Base-by-base conservation (phyloP, 2,797 vertebrate species). In the Sitta carolinensis region DNA sequence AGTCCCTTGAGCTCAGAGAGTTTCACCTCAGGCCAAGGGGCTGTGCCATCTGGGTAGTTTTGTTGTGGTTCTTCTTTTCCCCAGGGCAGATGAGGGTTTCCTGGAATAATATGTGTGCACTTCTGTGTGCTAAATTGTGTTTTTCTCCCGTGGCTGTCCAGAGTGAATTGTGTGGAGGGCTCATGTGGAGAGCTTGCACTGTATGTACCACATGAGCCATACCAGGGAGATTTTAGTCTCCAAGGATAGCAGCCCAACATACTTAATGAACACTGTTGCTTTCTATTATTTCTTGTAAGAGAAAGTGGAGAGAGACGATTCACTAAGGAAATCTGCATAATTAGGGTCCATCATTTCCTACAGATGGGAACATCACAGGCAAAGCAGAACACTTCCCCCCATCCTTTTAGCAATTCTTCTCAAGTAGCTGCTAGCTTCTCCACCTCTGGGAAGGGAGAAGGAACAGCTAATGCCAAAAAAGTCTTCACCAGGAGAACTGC, bases 311-410 rank as follows among this genome's bases (percentile, higher is more conserved):
- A 91, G 77, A 93, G 84, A 93, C 77, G 58, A 95, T 93, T 92
- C 94, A 94, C 91, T 88, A 89, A 84, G 82, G 91, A 92, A 95
- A 96, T 92, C 93, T 95, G 50, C 94, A 94, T 95, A 97, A 96
- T 96, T 95, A 95, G 82, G 55, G 84, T 93, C 94, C 94, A 94
- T 94, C 77, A 91, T 96, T 96, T 95, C 94, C 91, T 89, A 91
- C 85, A 80, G 95, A 93, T n/a, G 69, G 63, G 87, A 96, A 93
- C 86, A 92, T 94, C 86, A 90, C 83, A 92, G 86, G 66, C 84
- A 93, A 87, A 83, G 67, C 58, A 94, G 76, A 92, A 67, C 64
- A 58, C 74, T 86, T 73, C 72, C 52, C 43, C 63, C 32, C 34
- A 74, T 22, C 74, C 81, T 77, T 87, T 95, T 75, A 95, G 59